Evolutionary conservation across 1,140 invertebrate genomes (phyloP), one percentile per base, ranked within the genome.

Genomic region (Zelostemma sp.): DNA sequence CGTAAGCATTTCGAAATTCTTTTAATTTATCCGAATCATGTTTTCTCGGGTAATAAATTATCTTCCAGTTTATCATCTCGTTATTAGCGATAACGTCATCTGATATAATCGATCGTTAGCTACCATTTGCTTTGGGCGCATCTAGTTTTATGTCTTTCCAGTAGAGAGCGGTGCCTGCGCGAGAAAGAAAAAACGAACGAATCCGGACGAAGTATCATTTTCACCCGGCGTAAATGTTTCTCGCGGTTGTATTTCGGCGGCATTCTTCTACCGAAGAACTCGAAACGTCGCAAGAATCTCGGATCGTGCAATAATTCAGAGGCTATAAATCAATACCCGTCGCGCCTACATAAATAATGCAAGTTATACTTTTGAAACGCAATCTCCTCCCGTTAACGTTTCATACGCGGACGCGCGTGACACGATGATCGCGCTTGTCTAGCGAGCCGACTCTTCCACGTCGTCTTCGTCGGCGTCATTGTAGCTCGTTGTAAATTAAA

Each of bases 401-500:
- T 45, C 16, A 16, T 15, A 40, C 5, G 35, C 14, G 35, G 35
- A 40, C 41, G 15, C 33, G 50, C 33, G 35, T 40, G 41, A 54
- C 56, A 55, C 33, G 33, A 35, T 35, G n/a, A 35, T 35, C 33
- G 33, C n/a, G 6, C 40, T 58, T 63, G 66, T 74, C 73, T 73
- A 61, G 69, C 68, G 65, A 66, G 31, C 54, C 57, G 68, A 73
- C 64, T 78, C 72, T 55, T 74, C 76, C 55, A 68, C 49, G 55
- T 64, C 73, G 61, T 68, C 53, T 59, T 55, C 59, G 47, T n/a
- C n/a, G n/a, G n/a, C n/a, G n/a, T 69, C 68, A 53, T 65, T 45
- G 64, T 55, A 49, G 47, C 51, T 73, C 65, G 56, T 57, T 64
- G 73, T 53, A 66, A 70, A 74, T 76, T 72, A 72, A 77, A 78